These are phyloP conservation scores for Drosophila flavopinicola DNA, from an alignment of 2,888 invertebrate genomes.

Conservation along the genomic window DNA sequence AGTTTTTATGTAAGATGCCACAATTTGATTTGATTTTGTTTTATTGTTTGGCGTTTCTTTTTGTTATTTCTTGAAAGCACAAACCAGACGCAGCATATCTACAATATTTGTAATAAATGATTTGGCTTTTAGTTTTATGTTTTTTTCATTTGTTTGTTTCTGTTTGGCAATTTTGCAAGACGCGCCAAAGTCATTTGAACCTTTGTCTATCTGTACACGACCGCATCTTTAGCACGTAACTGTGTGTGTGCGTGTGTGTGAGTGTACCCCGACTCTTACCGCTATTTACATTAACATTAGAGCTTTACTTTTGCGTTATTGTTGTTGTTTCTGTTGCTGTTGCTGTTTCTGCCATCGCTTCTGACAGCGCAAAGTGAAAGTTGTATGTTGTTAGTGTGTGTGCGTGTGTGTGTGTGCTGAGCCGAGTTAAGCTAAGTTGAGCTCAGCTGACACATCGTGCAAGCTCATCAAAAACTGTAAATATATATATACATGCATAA, in stretches of 20 bases:
- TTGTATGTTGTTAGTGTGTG: conserved; percentile 40
- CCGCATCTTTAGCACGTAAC: conserved; percentile 73
- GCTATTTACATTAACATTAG: conserved; percentile 79
- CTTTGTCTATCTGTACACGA: conserved; percentile 60
- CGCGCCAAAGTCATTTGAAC: conserved; percentile 69
- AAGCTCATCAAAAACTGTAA: conserved; percentile 40
- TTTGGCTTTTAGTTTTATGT: conserved; percentile 60
- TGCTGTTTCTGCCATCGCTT: conserved; percentile 51
- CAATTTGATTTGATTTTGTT: conserved; percentile 69
- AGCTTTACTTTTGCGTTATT: conserved; percentile 65
- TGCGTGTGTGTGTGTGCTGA: conserved; percentile 25
- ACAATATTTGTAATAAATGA: conserved; percentile 65
- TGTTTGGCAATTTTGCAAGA: conserved; percentile 55
- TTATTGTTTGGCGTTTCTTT: conserved; percentile 37
- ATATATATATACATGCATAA: conserved; percentile 10
- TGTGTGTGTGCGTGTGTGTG: conserved; percentile 34
- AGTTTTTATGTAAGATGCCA: conserved; percentile 76
- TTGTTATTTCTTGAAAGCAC: conserved; percentile 43
- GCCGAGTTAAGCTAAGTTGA: conserved; percentile 22
- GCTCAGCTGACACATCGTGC: conserved; percentile 49
- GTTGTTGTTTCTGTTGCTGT: conserved; percentile 28
- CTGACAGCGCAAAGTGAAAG: conserved; percentile 78
- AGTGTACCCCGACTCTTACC: conserved; percentile 67
- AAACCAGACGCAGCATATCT: conserved; percentile 25
- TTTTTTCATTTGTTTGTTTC: conserved; percentile 23